phyloP scores from a whole-genome alignment of 2,888 invertebrate genomes.

The Eristalis intricaria region DNA sequence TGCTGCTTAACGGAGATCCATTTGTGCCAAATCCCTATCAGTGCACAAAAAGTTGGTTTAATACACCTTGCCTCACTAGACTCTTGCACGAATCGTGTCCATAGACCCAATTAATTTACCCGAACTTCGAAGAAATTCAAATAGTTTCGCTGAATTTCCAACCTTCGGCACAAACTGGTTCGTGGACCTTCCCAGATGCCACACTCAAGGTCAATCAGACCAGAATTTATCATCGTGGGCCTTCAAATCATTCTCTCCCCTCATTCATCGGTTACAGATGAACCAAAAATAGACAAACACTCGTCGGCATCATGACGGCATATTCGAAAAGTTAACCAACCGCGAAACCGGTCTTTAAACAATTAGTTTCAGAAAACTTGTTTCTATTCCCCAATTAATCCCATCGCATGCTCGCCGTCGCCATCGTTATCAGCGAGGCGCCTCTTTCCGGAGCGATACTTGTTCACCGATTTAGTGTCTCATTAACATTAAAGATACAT shows the following conservation, averaged over 20 bases:
- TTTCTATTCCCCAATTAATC: not conserved
- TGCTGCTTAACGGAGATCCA: no score
- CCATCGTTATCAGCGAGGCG: conserved; percentile 1
- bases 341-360: conserved; percentile 1
- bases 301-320: not conserved
- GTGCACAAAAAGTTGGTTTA: no score
- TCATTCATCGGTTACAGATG: not conserved
- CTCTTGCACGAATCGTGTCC: no score
- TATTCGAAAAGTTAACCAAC: not conserved
- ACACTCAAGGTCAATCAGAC: not conserved
- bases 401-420: not conserved
- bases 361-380: conserved; percentile 1
- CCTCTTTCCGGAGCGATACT: not conserved
- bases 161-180: no score
- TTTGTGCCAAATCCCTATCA: no score
- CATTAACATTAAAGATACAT: not conserved
- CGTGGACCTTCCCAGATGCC: no score
- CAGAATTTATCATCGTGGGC: not conserved
- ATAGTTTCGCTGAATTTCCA: no score
- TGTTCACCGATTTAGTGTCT: not conserved
- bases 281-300: not conserved
- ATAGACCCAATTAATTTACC: no score
- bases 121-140: no score
- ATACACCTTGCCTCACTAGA: no score
- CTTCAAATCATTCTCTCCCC: not conserved